A percentile compares a stretch with the other conserved stretches of the same genome.
These are phyloP conservation scores for Labeo calbasu DNA, from an alignment of 2,797 vertebrate genomes.

Conservation along the genomic window DNA sequence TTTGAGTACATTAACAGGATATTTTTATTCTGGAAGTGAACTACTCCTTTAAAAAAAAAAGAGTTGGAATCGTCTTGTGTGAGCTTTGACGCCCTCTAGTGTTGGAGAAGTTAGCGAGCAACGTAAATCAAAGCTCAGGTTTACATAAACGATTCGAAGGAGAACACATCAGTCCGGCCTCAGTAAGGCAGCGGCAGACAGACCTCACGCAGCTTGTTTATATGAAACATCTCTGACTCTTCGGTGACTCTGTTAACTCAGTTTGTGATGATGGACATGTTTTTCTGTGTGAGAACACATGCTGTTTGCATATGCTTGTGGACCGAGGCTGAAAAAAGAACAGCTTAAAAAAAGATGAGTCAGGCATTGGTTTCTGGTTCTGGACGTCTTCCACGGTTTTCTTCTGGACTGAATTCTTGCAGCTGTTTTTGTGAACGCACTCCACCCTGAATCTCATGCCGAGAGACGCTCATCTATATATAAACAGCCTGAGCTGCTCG, in stretches of 20 bases:
- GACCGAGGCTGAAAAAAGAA: background rate
- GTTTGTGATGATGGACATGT: background rate
- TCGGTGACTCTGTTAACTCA: background rate
- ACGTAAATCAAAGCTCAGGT: conserved; percentile 35
- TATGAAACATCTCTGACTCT: background rate
- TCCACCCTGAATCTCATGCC: conserved; percentile 45
- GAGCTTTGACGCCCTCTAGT: conserved; percentile 44
- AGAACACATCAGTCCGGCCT: conserved; percentile 13
- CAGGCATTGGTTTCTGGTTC: conserved; percentile 46
- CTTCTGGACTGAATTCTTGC: conserved; percentile 32
- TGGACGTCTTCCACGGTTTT: conserved; percentile 47
- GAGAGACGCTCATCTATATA: conserved; percentile 27
- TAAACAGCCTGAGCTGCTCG: conserved; percentile 1
- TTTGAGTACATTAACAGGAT: too few relatives aligned
- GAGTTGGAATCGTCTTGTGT: background rate
- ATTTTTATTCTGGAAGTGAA: too few relatives aligned
- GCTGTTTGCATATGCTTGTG: conserved; percentile 11
- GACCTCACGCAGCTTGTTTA: conserved; percentile 54
- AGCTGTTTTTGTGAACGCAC: conserved; percentile 50
- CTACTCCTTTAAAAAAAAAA: background rate
- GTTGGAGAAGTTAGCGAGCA: conserved; percentile 24
- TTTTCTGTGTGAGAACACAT: background rate
- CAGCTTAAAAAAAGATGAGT: conserved; percentile 52
- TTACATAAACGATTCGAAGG: conserved; percentile 33
- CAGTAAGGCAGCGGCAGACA: conserved; percentile 34